Base-by-base conservation (phyloP, 2,888 invertebrate species). In the Hirtodrosophila alboralis region DNA sequence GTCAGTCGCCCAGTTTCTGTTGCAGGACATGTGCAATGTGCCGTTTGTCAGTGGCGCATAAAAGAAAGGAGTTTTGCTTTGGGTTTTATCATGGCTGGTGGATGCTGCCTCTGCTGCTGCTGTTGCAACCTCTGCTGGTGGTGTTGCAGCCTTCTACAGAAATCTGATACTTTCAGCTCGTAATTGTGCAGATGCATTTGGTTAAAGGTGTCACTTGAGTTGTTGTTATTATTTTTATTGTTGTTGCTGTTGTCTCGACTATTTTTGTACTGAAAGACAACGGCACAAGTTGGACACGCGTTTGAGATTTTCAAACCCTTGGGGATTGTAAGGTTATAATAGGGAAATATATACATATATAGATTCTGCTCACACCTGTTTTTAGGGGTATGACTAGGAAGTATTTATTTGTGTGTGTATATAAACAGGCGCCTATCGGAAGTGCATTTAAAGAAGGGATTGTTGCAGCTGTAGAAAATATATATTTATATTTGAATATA, bases 1-100 rank as follows among this genome's bases (percentile, higher is more conserved):
- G 40, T 21, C 31, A 40, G 59, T 59, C 45, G 44, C 37, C 31
- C 53, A 68, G 59, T 54, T 58, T 30, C 16, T 48, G 49, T 54
- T 47, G 47, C 75, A 74, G 84, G 86, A 81, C 81, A 81, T 81
- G 84, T 81, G 81, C 86, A 81, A 84, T 86, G 84, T 81, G 67
- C 86, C 84, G 86, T 83, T 83, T 81, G 83, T 85, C 84, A 83
- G 84, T 84, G 84, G 84, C 84, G 86, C 84, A 79, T 83, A 76
- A 81, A 85, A 84, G 86, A 81, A 81, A 81, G 81, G 81, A 81
- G 81, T 81, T 81, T 68, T 73, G 73, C 63, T 68, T 65, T 62
- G 36, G 54, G 49, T 49, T 61, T 49, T 61, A 53, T 45, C 68
- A 53, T 37, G 56, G 48, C 58, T 58, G 62, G 38, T 75, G 57